These are phyloP conservation scores for Blastobasis adustella DNA, from an alignment of 2,888 invertebrate genomes.

Conservation along the genomic window DNA sequence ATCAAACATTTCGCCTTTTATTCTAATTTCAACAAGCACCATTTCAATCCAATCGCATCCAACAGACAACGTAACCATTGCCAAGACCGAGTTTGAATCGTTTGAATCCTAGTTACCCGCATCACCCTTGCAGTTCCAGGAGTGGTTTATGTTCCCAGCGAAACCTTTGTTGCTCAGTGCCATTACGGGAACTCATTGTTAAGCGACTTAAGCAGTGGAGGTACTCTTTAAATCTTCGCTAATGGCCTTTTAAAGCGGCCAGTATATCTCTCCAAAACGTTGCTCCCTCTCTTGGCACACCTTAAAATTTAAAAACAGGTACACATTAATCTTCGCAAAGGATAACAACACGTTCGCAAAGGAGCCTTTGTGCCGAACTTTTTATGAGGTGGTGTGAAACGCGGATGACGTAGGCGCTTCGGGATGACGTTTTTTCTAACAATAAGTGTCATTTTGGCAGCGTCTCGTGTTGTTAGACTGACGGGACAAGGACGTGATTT, in stretches of 20 bases:
- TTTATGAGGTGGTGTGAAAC: background rate
- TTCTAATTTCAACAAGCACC: too few species aligned
- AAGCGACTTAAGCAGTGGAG: constrained; percentile 51
- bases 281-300: constrained; percentile 34
- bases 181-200: constrained; percentile 51
- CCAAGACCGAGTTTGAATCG: too few species aligned
- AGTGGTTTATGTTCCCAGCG: constrained; percentile 15
- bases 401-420: background rate
- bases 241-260: constrained; percentile 62
- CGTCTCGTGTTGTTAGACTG: too few species aligned
- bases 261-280: constrained; percentile 48
- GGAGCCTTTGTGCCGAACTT: background rate
- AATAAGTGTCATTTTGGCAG: background rate
- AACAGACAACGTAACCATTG: too few species aligned
- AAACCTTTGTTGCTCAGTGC: constrained; percentile 43
- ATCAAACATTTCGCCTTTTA: too few species aligned
- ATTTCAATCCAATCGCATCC: too few species aligned
- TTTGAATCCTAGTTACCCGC: too few species aligned
- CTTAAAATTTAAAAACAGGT: constrained; percentile 36
- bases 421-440: background rate
- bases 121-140: constrained; percentile 4
- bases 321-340: constrained; percentile 4
- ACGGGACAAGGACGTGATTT: too few species aligned
- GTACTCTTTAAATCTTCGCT: constrained; percentile 62
- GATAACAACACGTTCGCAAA: background rate